Percentiles rank a stretch among this genome's conserved stretches.
These are phyloP conservation scores for Meloidogyne hapla DNA, from an alignment of 1,140 invertebrate species.

Conservation along the genomic window DNA sequence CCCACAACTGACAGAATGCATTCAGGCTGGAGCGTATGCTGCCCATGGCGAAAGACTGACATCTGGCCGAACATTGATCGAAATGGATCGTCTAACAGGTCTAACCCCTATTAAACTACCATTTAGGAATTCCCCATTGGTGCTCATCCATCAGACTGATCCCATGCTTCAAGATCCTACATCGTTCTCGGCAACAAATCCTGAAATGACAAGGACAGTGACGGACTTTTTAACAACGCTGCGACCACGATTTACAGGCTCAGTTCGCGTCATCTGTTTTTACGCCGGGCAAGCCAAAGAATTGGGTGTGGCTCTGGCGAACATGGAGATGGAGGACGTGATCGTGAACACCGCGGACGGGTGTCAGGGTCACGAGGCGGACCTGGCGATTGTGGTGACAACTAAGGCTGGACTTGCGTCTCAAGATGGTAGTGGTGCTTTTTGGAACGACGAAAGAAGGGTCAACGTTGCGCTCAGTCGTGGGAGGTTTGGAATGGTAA, in stretches of 20 bases:
- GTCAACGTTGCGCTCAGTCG: conserved; percentile 17
- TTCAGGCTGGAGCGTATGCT: neutral
- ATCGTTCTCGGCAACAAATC: neutral
- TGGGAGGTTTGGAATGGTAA: neutral
- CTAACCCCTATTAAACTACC: neutral
- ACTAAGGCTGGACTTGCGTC: neutral
- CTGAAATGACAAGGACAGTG: neutral
- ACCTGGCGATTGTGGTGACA: neutral
- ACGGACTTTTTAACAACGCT: neutral
- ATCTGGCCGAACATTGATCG: neutral
- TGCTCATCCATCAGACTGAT: neutral
- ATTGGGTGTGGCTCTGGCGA: too few relatives aligned
- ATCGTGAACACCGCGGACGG: neutral
- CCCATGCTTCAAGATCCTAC: neutral
- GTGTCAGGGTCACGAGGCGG: neutral
- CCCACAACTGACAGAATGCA: neutral
- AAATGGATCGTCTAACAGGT: neutral
- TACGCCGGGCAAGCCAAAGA: neutral
- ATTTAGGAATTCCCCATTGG: neutral
- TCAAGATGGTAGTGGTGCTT: neutral
- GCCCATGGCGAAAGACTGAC: neutral
- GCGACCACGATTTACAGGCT: too few relatives aligned
- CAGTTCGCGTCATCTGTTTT: neutral
- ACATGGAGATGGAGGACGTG: too few relatives aligned
- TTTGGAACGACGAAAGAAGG: neutral